Evolutionary conservation across 1,140 invertebrate species (phyloP).

Genomic region (Cydia strobilella): DNA sequence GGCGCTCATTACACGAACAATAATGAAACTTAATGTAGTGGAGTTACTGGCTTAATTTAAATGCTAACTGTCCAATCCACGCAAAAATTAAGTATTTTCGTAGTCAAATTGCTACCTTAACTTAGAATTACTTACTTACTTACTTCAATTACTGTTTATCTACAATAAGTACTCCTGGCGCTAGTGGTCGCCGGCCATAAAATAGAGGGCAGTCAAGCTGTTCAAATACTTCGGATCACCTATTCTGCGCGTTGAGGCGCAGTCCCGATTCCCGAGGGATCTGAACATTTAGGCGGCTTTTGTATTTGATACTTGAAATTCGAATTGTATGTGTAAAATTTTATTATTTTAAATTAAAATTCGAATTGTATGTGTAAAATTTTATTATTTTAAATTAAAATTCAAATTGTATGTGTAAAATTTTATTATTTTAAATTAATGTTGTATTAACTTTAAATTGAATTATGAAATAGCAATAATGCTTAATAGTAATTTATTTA

Average conservation of each 20-base stretch:
- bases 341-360: too few species aligned
- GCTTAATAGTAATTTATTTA: neutral
- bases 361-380: neutral
- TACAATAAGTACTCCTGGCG: too few species aligned
- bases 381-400: too few species aligned
- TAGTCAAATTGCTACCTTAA: neutral
- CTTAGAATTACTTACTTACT: too few species aligned
- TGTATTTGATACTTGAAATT: neutral
- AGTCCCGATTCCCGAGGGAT: neutral
- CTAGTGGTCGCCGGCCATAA: neutral
- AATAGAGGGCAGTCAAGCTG: neutral
- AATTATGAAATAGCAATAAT: constrained; percentile 14
- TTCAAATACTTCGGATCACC: neutral
- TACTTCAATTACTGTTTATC: too few species aligned
- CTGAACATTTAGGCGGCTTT: neutral
- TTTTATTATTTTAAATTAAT: too few species aligned
- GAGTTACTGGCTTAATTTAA: neutral
- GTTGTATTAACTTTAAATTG: neutral
- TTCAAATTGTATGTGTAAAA: neutral
- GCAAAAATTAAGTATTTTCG: neutral
- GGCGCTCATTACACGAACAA: neutral
- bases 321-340: neutral
- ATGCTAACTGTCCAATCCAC: neutral
- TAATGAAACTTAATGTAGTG: neutral
- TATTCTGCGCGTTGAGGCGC: too few species aligned